phyloP scores from a whole-genome alignment of 1,140 invertebrate species.

The Aphis gossypii region DNA sequence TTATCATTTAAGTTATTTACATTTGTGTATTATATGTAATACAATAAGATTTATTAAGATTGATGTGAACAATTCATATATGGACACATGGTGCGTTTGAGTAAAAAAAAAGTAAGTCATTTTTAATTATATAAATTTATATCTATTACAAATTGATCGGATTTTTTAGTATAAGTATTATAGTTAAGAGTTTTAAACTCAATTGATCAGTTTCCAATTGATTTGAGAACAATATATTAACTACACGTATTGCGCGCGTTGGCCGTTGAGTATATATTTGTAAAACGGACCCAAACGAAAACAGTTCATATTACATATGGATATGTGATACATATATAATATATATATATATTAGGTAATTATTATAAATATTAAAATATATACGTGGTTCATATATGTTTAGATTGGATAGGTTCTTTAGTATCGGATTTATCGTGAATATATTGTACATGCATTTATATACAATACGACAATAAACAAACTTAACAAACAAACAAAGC shows the following conservation, averaged over 20 bases:
- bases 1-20: neutral
- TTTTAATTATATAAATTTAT: neutral
- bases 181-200: neutral
- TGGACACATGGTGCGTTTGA: neutral
- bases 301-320: neutral
- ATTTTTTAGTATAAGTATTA: neutral
- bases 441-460: neutral
- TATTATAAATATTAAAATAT: neutral
- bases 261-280: neutral
- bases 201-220: neutral
- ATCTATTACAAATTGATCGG: neutral
- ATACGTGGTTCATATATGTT: neutral
- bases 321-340: too few relatives aligned
- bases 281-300: neutral
- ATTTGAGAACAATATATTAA: neutral
- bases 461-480: neutral
- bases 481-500: neutral
- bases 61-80: neutral
- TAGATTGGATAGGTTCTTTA: neutral
- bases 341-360: too few relatives aligned
- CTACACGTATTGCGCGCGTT: too few relatives aligned
- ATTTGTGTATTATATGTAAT: too few relatives aligned
- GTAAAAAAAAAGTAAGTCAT: slow-evolving; percentile 10
- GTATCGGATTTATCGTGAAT: neutral
- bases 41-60: too few relatives aligned